Base-by-base conservation (phyloP, 1,140 invertebrate genomes). In the Sycobia sp. region DNA sequence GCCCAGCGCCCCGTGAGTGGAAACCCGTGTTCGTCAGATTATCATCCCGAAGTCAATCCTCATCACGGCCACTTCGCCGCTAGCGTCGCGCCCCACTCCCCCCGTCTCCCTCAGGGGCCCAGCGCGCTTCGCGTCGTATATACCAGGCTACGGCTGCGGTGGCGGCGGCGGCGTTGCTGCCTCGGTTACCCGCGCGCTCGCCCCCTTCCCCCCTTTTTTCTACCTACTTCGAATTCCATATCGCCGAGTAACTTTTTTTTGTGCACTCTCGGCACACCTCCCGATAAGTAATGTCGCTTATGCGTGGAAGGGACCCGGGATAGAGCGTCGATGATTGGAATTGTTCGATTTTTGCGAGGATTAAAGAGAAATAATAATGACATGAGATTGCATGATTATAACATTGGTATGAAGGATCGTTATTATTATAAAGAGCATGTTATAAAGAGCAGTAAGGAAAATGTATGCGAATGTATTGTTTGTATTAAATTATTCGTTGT, bases 1-100 rank as follows among this genome's bases (percentile, higher is more conserved):
- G 29, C 5, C 11, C 4, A 32, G 4, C 29, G 4, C 29, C 23
- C 54, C 16, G 44, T 77, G 79, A 82, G 79, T 82, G 78, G 76
- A 81, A 81, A 80, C 71, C 70, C 80, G 72, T 82, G 79, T 82
- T 77, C 74, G 72, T 75, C 72, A 72, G 78, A 81, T 81, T 80
- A 80, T 80, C 73, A 79, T 80, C 74, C 70, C 68, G 66, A 67
- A 79, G 78, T 81, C 80, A 79, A 81, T 81, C 75, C 75, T 76
- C 75, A 81, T 82, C 78, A 77, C 63, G 56, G 64, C 57, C 62
- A 69, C 71, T 67, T 66, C 62, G 57, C 58, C 53, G 58, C 44
- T 49, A n/a, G n/a, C n/a, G n/a, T n/a, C n/a, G n/a, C n/a, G 36
- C 56, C 50, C 23, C 20, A 13, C 32, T 47, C 41, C 32, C 36